These are phyloP conservation scores for Geopemphigus sp. DNA, from an alignment of 1,140 invertebrate species.

Conservation along the genomic window DNA sequence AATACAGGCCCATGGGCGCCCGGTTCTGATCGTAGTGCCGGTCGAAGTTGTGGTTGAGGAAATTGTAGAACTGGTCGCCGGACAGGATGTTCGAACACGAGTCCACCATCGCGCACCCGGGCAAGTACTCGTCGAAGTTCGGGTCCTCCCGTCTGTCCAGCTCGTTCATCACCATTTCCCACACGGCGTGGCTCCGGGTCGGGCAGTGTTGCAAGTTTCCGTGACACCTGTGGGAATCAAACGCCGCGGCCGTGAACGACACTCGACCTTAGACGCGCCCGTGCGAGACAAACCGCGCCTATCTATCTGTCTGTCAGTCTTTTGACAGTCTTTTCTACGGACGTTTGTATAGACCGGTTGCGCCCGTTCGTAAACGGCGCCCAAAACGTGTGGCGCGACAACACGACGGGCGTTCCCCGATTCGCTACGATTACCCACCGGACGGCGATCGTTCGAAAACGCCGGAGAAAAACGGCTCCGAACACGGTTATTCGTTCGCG, in stretches of 20 bases:
- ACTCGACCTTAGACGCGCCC: too few species aligned
- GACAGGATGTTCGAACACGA: slow-evolving; percentile 91
- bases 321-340: too few species aligned
- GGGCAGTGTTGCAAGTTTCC: slow-evolving; percentile 91
- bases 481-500: background rate
- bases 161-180: slow-evolving; percentile 99
- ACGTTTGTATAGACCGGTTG: too few species aligned
- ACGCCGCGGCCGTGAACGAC: background rate
- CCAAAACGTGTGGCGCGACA: too few species aligned
- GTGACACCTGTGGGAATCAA: slow-evolving; percentile 73
- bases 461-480: too few species aligned
- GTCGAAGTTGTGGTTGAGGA: slow-evolving; percentile 93
- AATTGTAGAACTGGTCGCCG: slow-evolving; percentile 93
- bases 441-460: too few species aligned
- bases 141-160: slow-evolving; percentile 89
- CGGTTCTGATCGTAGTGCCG: slow-evolving; percentile 92
- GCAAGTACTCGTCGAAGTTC: slow-evolving; percentile 84
- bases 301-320: too few species aligned
- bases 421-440: too few species aligned
- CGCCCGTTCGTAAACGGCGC: too few species aligned
- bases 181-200: slow-evolving; percentile 86
- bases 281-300: too few species aligned
- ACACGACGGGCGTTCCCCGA: too few species aligned
- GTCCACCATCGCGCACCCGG: slow-evolving; percentile 94
- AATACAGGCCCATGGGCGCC: slow-evolving; percentile 88